Conservation (phyloP, 2,888 invertebrate genomes). For the Agrotis clavis region DNA sequence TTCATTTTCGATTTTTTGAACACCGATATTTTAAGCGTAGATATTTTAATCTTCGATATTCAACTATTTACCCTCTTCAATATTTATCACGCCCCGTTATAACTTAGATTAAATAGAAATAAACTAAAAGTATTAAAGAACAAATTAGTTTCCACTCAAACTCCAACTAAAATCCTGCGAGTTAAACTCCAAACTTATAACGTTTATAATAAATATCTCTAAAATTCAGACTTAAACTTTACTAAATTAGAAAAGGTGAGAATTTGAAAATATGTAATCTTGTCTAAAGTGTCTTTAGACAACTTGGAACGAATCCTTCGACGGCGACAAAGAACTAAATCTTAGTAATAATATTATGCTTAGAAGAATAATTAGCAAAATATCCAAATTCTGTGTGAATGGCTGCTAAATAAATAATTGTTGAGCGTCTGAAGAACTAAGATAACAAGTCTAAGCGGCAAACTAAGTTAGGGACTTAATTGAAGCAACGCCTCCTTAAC, state of each 20-base stretch:
- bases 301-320: slow-evolving; percentile 6
- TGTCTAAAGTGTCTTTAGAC: slow-evolving; percentile 17
- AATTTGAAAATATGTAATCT: slow-evolving; percentile 12
- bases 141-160: slow-evolving; percentile 21
- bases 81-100: background rate
- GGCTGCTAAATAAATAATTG: slow-evolving; percentile 79
- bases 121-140: slow-evolving; percentile 22
- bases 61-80: too few relatives aligned
- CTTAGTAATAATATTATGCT: slow-evolving; percentile 30
- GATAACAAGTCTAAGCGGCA: slow-evolving; percentile 80
- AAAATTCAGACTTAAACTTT: slow-evolving; percentile 24
- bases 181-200: background rate
- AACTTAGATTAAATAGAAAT: background rate
- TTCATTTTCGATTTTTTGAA: too few relatives aligned
- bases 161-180: too few relatives aligned
- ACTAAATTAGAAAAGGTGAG: background rate
- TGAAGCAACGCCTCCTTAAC: slow-evolving; percentile 71
- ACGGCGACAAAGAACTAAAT: slow-evolving; percentile 23
- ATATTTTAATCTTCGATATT: too few relatives aligned
- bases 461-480: slow-evolving; percentile 80
- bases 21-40: too few relatives aligned
- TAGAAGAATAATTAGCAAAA: slow-evolving; percentile 71
- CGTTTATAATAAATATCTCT: slow-evolving; percentile 32
- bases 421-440: slow-evolving; percentile 82
- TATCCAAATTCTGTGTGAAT: slow-evolving; percentile 74